Conservation (phyloP, 2,113 vertebrate genomes). For the Mixornis gularis region DNA sequence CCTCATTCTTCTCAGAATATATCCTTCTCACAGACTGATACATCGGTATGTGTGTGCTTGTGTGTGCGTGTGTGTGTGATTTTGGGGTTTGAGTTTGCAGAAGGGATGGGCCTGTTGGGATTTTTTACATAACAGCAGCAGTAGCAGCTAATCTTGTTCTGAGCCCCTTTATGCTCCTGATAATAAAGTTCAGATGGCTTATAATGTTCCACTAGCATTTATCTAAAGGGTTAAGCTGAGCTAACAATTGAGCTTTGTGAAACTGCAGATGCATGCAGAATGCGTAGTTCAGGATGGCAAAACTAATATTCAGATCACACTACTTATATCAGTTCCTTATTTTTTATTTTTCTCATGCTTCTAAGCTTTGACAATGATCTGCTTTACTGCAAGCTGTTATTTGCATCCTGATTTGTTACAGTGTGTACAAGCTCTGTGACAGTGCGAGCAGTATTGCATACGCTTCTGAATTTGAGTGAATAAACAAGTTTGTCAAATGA, state of each 20-base stretch:
- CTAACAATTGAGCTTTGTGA: not conserved
- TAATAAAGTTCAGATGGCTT: not conserved
- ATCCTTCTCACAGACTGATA: not conserved
- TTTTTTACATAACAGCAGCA: not conserved
- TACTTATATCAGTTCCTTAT: not conserved
- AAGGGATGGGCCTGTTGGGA: accelerated
- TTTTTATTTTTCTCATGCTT: not conserved
- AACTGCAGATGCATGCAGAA: not conserved
- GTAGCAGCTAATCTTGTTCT: not conserved
- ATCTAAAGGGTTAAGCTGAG: not conserved
- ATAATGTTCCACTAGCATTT: not conserved
- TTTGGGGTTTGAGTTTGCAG: not conserved
- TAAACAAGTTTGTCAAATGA: not conserved
- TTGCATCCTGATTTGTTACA: not conserved
- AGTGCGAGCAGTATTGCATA: not conserved
- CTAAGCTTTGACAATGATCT: not conserved
- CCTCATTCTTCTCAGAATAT: not conserved
- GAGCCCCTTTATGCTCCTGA: not conserved
- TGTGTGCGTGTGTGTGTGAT: too few relatives aligned
- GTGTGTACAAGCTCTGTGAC: not conserved
- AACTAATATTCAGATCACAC: not conserved
- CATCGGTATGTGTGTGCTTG: not conserved
- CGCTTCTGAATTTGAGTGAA: not conserved
- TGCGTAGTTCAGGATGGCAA: not conserved
- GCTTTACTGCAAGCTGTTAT: not conserved